Evolutionary conservation across 1,140 invertebrate species (phyloP).

Genomic region (Aplysia californica): DNA sequence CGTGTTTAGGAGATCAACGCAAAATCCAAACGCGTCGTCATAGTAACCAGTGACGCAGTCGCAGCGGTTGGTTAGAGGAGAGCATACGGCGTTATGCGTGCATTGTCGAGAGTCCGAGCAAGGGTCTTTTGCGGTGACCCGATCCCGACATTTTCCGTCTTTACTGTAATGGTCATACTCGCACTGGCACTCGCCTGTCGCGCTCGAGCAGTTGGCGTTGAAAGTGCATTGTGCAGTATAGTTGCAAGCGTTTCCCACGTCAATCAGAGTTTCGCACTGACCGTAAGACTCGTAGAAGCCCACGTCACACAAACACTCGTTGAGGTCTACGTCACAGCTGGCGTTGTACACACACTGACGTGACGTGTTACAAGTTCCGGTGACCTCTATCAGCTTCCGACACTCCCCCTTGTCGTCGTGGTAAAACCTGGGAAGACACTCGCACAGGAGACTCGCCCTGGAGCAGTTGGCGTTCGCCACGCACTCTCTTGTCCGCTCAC

Average conservation of each 20-base stretch:
- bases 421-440: slow-evolving; percentile 20
- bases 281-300: slow-evolving; percentile 15
- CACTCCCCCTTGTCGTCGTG: not conserved
- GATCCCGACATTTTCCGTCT: not conserved
- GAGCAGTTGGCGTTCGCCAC: slow-evolving; percentile 23
- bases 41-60: slow-evolving; percentile 26
- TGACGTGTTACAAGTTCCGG: slow-evolving; percentile 10
- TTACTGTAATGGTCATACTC: slow-evolving; percentile 13
- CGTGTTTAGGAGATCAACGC: not conserved
- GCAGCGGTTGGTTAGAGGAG: not conserved
- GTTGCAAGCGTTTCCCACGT: slow-evolving; percentile 14
- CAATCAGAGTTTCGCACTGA: not conserved
- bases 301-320: slow-evolving; percentile 16
- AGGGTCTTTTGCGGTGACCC: not conserved
- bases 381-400: not conserved
- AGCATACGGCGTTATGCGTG: slow-evolving; percentile 21
- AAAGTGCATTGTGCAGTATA: slow-evolving; percentile 23
- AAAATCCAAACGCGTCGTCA: slow-evolving; percentile 2
- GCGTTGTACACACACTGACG: slow-evolving; percentile 19
- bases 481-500: slow-evolving; percentile 11
- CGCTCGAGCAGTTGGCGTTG: slow-evolving; percentile 20
- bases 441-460: not conserved
- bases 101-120: slow-evolving; percentile 26
- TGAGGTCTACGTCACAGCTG: slow-evolving; percentile 1
- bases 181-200: slow-evolving; percentile 18